Evolutionary conservation across 2,888 invertebrate species (phyloP).

Genomic region (Ypsolopha scabrella): DNA sequence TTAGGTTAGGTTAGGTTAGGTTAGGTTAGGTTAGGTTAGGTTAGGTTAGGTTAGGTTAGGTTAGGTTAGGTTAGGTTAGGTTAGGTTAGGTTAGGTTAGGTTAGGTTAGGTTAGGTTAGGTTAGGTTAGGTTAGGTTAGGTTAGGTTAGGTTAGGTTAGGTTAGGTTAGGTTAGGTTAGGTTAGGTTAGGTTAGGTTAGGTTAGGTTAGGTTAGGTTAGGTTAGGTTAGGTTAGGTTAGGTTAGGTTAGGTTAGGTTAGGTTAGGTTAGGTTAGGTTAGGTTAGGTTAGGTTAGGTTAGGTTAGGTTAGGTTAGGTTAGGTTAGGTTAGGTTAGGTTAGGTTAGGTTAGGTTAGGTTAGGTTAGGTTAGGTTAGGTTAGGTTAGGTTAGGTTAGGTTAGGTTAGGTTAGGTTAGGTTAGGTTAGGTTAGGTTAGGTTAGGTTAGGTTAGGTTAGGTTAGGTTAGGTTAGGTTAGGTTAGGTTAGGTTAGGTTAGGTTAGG

Average conservation of each 20-base stretch:
- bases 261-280: slow-evolving; percentile 1
- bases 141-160: slow-evolving; percentile 9
- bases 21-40: slow-evolving; percentile 13
- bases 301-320: slow-evolving; percentile 12
- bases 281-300: slow-evolving; percentile 12
- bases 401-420: slow-evolving; percentile 14
- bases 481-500: slow-evolving; percentile 11
- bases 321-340: slow-evolving; percentile 14
- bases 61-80: slow-evolving; percentile 21
- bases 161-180: slow-evolving; percentile 18
- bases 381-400: slow-evolving; percentile 17
- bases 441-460: slow-evolving; percentile 15
- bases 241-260: slow-evolving; percentile 2
- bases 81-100: slow-evolving; percentile 10
- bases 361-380: slow-evolving; percentile 15
- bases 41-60: slow-evolving; percentile 20
- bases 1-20: slow-evolving; percentile 11
- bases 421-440: slow-evolving; percentile 17
- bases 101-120: slow-evolving; percentile 9
- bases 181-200: slow-evolving; percentile 18
- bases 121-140: slow-evolving; percentile 9
- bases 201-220: slow-evolving; percentile 11
- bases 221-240: slow-evolving; percentile 4
- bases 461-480: slow-evolving; percentile 11
- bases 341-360: slow-evolving; percentile 16